Conservation (phyloP, 2,113 vertebrate genomes). For the Gorilla gorilla region DNA sequence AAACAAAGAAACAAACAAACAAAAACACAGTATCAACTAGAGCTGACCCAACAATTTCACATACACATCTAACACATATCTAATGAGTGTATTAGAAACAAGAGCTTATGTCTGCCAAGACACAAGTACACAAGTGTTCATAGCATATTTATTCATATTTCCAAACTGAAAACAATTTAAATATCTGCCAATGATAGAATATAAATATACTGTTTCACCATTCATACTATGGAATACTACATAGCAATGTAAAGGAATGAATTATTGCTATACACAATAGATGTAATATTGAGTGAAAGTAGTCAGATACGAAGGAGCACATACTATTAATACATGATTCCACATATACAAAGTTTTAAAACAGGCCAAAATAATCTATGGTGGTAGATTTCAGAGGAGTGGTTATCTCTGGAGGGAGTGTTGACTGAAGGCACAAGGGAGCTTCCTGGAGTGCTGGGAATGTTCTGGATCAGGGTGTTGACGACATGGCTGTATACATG, state of each 20-base stretch:
- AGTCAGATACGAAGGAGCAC: neutral
- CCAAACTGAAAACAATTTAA: neutral
- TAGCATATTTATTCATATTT: neutral
- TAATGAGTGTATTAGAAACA: neutral
- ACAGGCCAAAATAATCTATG: neutral
- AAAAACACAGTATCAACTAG: neutral
- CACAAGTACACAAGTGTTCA: neutral
- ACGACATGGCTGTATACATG: neutral
- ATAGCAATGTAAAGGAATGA: neutral
- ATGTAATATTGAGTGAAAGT: neutral
- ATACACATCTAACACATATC: neutral
- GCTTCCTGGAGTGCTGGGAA: neutral
- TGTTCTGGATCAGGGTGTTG: neutral
- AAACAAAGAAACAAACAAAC: no score
- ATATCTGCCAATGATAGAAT: neutral
- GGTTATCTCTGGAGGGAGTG: no score
- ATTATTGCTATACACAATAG: neutral
- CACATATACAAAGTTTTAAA: neutral
- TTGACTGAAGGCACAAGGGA: neutral
- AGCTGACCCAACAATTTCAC: neutral
- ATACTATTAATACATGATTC: neutral
- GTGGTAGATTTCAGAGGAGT: neutral
- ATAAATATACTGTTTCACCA: neutral
- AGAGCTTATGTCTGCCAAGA: neutral
- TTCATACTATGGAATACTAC: neutral